phyloP scores from a whole-genome alignment of 2,113 vertebrate species.

The Actenoides lindsayi region DNA sequence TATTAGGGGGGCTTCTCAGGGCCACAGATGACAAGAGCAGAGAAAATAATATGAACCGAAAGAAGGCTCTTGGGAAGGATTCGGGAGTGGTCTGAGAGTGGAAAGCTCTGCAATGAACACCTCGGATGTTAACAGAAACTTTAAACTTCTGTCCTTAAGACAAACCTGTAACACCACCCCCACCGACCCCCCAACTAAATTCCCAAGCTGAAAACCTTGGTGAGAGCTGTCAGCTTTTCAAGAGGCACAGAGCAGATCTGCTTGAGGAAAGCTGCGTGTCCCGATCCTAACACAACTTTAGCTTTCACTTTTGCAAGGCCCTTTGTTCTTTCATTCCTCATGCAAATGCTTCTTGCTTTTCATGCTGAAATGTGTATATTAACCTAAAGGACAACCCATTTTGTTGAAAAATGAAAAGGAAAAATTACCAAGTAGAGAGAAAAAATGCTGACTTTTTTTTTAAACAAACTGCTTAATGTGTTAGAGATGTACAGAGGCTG shows the following conservation, averaged over 20 bases:
- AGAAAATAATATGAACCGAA: fast-evolving
- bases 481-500: not conserved
- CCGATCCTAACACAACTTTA: fast-evolving
- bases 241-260: not conserved
- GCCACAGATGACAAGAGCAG: fast-evolving
- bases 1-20: fast-evolving
- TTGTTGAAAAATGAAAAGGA: not conserved
- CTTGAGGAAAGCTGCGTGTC: not conserved
- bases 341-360: not conserved
- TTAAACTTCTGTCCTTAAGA: not conserved
- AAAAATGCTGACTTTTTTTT: not conserved
- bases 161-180: not conserved
- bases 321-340: not conserved
- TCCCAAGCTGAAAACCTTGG: not conserved
- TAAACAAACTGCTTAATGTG: not conserved
- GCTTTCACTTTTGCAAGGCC: not conserved
- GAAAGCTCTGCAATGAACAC: not conserved
- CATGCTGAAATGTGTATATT: not conserved
- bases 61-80: not conserved
- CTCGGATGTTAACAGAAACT: not conserved
- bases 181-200: not conserved
- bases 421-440: not conserved
- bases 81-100: not conserved
- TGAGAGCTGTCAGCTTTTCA: not conserved
- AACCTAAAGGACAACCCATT: not conserved